Conservation (phyloP, 2,888 invertebrate genomes). For the Diarsia brunnea region DNA sequence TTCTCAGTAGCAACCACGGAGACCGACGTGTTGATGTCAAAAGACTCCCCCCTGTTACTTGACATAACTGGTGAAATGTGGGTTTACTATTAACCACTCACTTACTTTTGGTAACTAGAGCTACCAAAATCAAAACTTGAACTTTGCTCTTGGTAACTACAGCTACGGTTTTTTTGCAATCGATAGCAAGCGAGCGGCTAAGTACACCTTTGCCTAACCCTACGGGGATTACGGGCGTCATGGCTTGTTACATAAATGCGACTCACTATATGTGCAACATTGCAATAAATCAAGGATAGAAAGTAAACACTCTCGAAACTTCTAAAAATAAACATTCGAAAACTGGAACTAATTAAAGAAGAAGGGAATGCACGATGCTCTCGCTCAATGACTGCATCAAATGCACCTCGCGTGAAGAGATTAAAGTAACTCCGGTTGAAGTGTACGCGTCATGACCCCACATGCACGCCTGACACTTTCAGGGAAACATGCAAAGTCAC, state of each 20-base stretch:
- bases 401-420: slow-evolving; percentile 48
- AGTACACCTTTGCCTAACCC: neutral
- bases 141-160: too few relatives aligned
- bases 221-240: neutral
- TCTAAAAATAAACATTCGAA: slow-evolving; percentile 34
- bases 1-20: neutral
- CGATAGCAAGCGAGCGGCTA: too few relatives aligned
- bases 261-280: neutral
- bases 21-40: neutral
- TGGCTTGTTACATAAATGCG: neutral
- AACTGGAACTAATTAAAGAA: slow-evolving; percentile 51
- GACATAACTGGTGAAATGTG: neutral
- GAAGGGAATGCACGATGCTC: slow-evolving; percentile 47
- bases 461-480: slow-evolving; percentile 37
- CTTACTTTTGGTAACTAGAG: too few relatives aligned
- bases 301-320: slow-evolving; percentile 13
- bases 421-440: slow-evolving; percentile 43
- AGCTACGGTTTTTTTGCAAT: too few relatives aligned
- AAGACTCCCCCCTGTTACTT: too few relatives aligned
- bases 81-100: neutral
- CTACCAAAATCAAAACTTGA: too few relatives aligned
- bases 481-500: slow-evolving; percentile 5
- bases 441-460: slow-evolving; percentile 38
- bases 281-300: neutral
- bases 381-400: slow-evolving; percentile 37